phyloP scores from a whole-genome alignment of 1,140 invertebrate species.

The Neodiprion fabricii region DNA sequence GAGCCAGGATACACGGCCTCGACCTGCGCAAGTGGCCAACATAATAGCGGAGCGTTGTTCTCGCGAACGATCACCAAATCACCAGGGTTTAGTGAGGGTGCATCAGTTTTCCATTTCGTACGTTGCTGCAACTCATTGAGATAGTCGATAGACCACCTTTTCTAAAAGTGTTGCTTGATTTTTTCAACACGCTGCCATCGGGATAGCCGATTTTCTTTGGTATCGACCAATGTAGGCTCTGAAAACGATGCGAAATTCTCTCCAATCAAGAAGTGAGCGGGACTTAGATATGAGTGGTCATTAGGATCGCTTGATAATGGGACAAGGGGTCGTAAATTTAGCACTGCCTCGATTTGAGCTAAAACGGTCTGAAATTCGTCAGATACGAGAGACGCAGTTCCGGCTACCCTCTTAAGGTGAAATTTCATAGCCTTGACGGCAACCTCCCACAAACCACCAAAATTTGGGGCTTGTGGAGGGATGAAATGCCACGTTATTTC shows the following conservation, averaged over 20 bases:
- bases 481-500: conserved; percentile 38
- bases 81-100: neutral
- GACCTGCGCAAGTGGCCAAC: neutral
- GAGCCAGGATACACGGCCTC: neutral
- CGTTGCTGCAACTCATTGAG: neutral
- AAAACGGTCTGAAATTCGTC: conserved; percentile 32
- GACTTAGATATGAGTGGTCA: conserved; percentile 10
- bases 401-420: conserved; percentile 33
- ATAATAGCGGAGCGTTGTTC: neutral
- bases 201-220: neutral
- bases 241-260: too few relatives aligned
- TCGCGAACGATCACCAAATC: neutral
- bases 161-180: neutral
- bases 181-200: neutral
- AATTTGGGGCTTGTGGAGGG: conserved; percentile 44
- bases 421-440: conserved; percentile 40
- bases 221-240: neutral
- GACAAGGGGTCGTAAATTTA: conserved; percentile 24
- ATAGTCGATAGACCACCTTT: neutral
- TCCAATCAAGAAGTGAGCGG: conserved; percentile 19
- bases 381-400: conserved; percentile 19
- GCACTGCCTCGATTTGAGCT: conserved; percentile 31
- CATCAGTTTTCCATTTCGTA: neutral
- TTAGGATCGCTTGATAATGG: conserved; percentile 26
- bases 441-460: conserved; percentile 49